Conservation (phyloP, 2,888 invertebrate species). For the Anoncus sp. region DNA sequence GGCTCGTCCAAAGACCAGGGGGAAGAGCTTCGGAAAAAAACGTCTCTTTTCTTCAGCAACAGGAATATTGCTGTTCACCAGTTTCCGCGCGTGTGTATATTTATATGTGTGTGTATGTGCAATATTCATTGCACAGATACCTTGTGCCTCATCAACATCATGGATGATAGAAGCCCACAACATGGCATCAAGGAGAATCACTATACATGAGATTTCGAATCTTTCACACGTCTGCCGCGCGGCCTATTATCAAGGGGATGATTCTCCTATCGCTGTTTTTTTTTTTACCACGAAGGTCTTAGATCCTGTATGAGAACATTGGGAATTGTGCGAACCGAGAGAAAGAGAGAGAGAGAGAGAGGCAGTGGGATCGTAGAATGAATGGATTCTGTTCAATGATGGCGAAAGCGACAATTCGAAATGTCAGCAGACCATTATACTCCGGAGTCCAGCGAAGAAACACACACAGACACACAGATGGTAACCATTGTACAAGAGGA, state of each 20-base stretch:
- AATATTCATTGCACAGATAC: conserved; percentile 5
- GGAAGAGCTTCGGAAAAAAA: background rate
- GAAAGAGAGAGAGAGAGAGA: background rate
- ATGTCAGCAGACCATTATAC: background rate
- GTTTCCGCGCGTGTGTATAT: background rate
- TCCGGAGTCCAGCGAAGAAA: background rate
- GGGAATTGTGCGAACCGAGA: background rate
- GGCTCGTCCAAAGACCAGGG: conserved; percentile 29
- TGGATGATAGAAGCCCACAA: conserved; percentile 14
- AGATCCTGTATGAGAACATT: background rate
- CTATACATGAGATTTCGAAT: conserved; percentile 4
- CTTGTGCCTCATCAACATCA: conserved; percentile 12
- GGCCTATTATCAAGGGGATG: no score
- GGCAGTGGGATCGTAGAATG: background rate
- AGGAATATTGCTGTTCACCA: background rate
- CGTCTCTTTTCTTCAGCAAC: conserved; percentile 12
- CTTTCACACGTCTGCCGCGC: no score
- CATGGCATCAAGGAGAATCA: conserved; percentile 10
- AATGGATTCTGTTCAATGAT: background rate
- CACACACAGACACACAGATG: no score
- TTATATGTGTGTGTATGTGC: background rate
- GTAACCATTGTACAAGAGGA: background rate
- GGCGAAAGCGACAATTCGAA: background rate
- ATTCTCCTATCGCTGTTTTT: no score
- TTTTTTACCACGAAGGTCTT: no score